phyloP scores from a whole-genome alignment of 2,888 invertebrate genomes.

The Syrphus vitripennis region DNA sequence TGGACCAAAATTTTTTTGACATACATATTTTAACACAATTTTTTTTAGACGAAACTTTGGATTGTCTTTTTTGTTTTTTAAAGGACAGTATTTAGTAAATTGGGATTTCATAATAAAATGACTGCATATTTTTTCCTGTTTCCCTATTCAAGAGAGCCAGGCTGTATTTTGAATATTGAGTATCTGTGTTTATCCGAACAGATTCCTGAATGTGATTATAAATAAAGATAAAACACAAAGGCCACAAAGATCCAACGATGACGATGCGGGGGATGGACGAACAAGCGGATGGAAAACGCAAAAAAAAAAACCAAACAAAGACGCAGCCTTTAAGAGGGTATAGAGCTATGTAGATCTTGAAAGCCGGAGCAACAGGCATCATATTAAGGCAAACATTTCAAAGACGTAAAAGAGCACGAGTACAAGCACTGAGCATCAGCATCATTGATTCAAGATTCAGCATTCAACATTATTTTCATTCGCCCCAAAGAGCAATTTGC shows the following conservation, averaged over 20 bases:
- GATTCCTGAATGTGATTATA: conserved; percentile 59
- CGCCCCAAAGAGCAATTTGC: conserved; percentile 50
- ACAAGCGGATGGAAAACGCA: not conserved
- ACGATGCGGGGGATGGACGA: not conserved
- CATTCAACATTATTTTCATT: not conserved
- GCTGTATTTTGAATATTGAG: not conserved
- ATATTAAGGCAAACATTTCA: not conserved
- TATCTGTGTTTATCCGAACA: conserved; percentile 28
- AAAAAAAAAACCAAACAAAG: conserved; percentile 46
- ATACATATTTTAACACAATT: too few relatives aligned
- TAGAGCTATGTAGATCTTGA: not conserved
- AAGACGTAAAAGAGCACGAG: conserved; percentile 26
- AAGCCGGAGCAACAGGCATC: conserved; percentile 45
- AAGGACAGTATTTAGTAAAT: too few relatives aligned
- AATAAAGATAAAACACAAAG: conserved; percentile 16
- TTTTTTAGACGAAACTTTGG: too few relatives aligned
- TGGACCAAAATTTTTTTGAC: too few relatives aligned
- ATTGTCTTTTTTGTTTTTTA: too few relatives aligned
- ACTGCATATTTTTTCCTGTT: too few relatives aligned
- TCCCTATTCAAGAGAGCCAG: not conserved
- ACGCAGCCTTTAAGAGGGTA: not conserved
- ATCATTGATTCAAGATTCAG: conserved; percentile 30
- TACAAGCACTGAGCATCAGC: not conserved
- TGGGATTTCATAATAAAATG: too few relatives aligned
- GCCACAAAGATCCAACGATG: not conserved